Evolutionary conservation across 2,113 vertebrate species (phyloP).

Genomic region (Bungarus multicinctus): DNA sequence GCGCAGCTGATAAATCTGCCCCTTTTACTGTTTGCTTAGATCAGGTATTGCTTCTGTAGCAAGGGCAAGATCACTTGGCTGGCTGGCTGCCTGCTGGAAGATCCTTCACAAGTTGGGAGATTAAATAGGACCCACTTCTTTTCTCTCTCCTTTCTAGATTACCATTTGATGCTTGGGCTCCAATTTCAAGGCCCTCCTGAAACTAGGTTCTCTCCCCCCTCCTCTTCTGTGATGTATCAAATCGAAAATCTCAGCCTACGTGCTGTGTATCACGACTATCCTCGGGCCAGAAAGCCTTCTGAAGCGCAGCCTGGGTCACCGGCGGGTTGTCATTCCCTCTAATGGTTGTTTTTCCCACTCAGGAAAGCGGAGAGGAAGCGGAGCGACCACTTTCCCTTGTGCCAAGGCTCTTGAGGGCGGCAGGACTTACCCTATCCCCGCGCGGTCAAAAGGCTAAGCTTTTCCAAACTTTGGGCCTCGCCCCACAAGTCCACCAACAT

Average conservation of each 20-base stretch:
- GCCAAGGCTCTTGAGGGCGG: neutral
- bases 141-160: neutral
- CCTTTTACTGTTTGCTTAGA: neutral
- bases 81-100: neutral
- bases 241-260: neutral
- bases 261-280: neutral
- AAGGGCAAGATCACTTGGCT: neutral
- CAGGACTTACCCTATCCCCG: neutral
- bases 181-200: neutral
- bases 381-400: neutral
- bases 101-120: neutral
- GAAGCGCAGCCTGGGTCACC: neutral
- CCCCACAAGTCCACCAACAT: neutral
- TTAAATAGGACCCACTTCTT: neutral
- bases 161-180: neutral
- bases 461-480: neutral
- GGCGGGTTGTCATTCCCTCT: neutral
- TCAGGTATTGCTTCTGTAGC: no score
- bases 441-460: no score
- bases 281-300: neutral
- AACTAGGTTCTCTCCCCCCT: neutral
- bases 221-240: neutral
- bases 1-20: neutral
- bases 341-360: neutral
- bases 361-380: neutral